Conservation (phyloP, 2,113 vertebrate genomes). For the mouse (Mus musculus) region GRCm39 chr9:86043001-86043500, state of each 20-base stretch:
- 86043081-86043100: background rate
- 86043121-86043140: conserved; percentile 40
- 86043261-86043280: background rate
- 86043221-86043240: conserved; percentile 29
- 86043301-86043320: background rate
- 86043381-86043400: background rate
- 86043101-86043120: conserved; percentile 17
- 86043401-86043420: background rate
- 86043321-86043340: background rate
- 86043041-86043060: background rate
- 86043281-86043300: background rate
- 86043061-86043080: background rate
- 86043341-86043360: background rate
- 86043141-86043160: background rate
- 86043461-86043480: background rate
- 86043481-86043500: background rate
- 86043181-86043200: background rate
- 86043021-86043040: background rate
- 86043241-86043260: background rate
- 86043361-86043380: background rate
- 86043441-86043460: background rate
- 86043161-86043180: background rate
- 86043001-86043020: background rate
- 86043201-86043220: conserved; percentile 17
- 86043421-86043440: background rate